phyloP scores from a whole-genome alignment of 2,888 invertebrate genomes.

The Gymnoscelis rufifasciata region DNA sequence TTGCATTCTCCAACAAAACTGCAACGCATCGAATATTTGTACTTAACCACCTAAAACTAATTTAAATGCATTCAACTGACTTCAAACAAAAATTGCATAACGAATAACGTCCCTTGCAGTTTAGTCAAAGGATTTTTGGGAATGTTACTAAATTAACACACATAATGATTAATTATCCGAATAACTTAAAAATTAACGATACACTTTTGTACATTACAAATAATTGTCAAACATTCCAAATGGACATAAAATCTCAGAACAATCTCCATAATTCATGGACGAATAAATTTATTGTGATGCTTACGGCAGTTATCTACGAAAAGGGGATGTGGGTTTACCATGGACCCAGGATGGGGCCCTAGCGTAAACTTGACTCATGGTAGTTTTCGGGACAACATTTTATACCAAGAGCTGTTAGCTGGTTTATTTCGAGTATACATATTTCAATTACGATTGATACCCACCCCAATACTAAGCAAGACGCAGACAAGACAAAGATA shows the following conservation, averaged over 20 bases:
- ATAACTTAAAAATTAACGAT: slow-evolving; percentile 21
- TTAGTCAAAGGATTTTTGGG: slow-evolving; percentile 51
- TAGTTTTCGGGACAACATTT: neutral
- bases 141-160: slow-evolving; percentile 51
- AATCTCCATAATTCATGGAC: slow-evolving; percentile 43
- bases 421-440: no score
- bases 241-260: slow-evolving; percentile 28
- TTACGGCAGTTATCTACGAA: slow-evolving; percentile 40
- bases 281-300: slow-evolving; percentile 31
- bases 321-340: slow-evolving; percentile 32
- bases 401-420: no score
- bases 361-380: neutral
- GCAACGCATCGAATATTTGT: slow-evolving; percentile 61
- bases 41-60: slow-evolving; percentile 66
- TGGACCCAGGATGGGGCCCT: neutral
- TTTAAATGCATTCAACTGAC: slow-evolving; percentile 70
- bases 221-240: slow-evolving; percentile 33
- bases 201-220: slow-evolving; percentile 28
- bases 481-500: no score
- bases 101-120: slow-evolving; percentile 40
- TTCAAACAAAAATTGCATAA: slow-evolving; percentile 46
- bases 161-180: slow-evolving; percentile 13
- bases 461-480: no score
- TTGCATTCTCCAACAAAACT: slow-evolving; percentile 47
- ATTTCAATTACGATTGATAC: no score